A percentile compares a stretch with the other conserved stretches of the same genome.
Conservation (phyloP, 2,888 invertebrate genomes). For the Eilema caniola region DNA sequence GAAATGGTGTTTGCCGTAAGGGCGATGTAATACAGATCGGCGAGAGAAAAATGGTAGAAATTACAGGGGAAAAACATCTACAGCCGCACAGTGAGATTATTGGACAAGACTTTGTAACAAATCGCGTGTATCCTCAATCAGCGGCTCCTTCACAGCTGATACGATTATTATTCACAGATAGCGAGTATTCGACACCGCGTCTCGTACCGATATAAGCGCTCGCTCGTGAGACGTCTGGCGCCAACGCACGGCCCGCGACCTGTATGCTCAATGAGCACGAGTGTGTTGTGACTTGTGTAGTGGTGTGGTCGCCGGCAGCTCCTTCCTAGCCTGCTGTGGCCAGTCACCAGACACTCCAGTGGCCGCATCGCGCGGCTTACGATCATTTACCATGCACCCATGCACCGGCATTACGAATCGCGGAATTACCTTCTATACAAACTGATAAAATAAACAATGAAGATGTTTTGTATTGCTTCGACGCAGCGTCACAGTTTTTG, state of each 20-base stretch:
- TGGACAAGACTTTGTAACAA: neutral
- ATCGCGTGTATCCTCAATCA: no score
- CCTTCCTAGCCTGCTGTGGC: neutral
- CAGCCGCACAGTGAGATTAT: neutral
- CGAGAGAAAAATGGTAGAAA: no score
- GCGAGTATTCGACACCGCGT: neutral
- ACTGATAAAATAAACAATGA: neutral
- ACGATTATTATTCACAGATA: neutral
- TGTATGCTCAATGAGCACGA: slow-evolving; percentile 1
- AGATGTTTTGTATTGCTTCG: neutral
- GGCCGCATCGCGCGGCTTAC: no score
- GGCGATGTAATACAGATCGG: no score
- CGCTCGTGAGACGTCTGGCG: neutral
- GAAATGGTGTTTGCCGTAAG: no score
- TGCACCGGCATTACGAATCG: no score
- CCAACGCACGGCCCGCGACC: neutral
- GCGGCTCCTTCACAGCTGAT: neutral
- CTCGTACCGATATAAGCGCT: neutral
- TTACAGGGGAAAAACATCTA: neutral
- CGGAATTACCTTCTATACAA: neutral
- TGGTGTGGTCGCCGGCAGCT: neutral
- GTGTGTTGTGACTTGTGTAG: neutral
- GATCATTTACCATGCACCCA: no score
- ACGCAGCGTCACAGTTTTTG: neutral
- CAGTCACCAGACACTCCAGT: neutral